A percentile compares a stretch with the other conserved stretches of the same genome.
Evolutionary conservation across 2,113 vertebrate genomes (phyloP).

Genomic region (Pimephales promelas): DNA sequence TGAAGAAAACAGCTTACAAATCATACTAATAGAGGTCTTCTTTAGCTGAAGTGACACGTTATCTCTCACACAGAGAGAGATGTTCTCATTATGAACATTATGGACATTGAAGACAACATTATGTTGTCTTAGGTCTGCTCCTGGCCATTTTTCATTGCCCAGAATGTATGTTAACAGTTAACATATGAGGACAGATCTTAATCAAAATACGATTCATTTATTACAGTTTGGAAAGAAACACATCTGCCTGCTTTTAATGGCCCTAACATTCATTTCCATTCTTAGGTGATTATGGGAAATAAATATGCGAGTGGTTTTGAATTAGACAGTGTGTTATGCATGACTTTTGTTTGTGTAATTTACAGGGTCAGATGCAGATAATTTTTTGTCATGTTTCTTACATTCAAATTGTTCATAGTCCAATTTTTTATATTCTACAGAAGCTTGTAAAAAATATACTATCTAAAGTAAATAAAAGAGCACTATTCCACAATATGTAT

Average conservation of each 20-base stretch:
- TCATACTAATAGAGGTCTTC: too few species aligned
- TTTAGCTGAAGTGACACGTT: neutral
- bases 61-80: neutral
- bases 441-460: neutral
- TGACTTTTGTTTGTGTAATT: neutral
- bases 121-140: slow-evolving; percentile 37
- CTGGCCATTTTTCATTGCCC: neutral
- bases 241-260: neutral
- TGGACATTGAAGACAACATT: too few species aligned
- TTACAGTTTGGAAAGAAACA: neutral
- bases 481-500: too few species aligned
- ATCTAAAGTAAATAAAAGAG: too few species aligned
- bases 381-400: neutral
- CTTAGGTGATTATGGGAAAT: neutral
- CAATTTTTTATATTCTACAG: too few species aligned
- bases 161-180: slow-evolving; percentile 9
- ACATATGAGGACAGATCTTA: neutral
- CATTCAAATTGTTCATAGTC: too few species aligned
- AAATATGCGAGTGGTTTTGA: neutral
- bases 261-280: neutral
- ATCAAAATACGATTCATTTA: neutral
- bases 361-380: neutral
- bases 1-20: too few species aligned
- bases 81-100: slow-evolving; percentile 18
- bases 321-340: neutral